Percentiles rank a stretch among this genome's conserved stretches.
Evolutionary conservation across 2,888 invertebrate genomes (phyloP).

Genomic region (Spialia ferax): DNA sequence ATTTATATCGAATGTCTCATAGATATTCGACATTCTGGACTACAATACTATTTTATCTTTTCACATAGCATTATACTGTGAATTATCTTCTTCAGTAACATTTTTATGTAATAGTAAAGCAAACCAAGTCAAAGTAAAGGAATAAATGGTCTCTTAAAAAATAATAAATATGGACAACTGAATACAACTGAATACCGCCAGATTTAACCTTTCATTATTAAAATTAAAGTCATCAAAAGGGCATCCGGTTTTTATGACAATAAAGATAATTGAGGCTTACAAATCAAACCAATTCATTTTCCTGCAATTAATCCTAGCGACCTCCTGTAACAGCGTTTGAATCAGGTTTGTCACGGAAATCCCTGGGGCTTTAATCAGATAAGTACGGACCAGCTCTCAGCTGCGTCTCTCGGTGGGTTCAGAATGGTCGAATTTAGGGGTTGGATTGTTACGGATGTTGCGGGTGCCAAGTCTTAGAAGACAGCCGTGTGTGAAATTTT

Average conservation of each 20-base stretch:
- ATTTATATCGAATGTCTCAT: too few species aligned
- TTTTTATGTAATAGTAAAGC: too few species aligned
- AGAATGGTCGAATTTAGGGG: slow-evolving; percentile 10
- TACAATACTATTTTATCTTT: too few species aligned
- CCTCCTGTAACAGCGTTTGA: background rate
- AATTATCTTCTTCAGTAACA: too few species aligned
- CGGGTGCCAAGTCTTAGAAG: background rate
- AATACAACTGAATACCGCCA: too few species aligned
- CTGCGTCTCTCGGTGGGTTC: slow-evolving; percentile 2
- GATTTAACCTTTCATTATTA: too few species aligned
- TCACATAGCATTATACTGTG: too few species aligned
- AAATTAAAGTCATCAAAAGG: too few species aligned
- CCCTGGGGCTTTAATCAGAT: slow-evolving; percentile 20
- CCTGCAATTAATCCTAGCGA: background rate
- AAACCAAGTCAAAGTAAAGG: too few species aligned
- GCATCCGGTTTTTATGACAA: background rate
- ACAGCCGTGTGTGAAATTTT: background rate
- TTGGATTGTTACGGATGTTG: background rate
- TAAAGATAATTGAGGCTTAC: background rate
- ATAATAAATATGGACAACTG: too few species aligned
- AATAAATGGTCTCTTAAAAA: too few species aligned
- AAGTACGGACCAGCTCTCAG: slow-evolving; percentile 16
- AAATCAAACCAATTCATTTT: slow-evolving; percentile 1
- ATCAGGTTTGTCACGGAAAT: slow-evolving; percentile 10
- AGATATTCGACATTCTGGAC: too few species aligned